A percentile compares a stretch with the other conserved stretches of the same genome.
Evolutionary conservation across 2,888 invertebrate genomes (phyloP).

Genomic region (Nineta flava): DNA sequence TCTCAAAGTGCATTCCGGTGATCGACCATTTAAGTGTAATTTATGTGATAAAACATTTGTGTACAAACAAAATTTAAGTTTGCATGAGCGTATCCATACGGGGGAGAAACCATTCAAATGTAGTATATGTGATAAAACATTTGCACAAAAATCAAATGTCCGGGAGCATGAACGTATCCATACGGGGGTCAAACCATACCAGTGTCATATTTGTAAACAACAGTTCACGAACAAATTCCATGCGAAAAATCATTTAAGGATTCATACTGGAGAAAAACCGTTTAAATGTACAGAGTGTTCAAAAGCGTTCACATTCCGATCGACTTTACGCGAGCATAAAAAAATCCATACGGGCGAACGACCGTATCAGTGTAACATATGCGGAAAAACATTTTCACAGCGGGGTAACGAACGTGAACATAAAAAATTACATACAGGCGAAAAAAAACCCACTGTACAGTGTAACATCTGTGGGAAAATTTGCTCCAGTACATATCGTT

Average conservation of each 20-base stretch:
- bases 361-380: not conserved
- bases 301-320: not conserved
- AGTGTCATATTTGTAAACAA: not conserved
- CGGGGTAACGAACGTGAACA: no score
- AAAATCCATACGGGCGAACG: not conserved
- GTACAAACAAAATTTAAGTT: not conserved
- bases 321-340: not conserved
- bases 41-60: not conserved
- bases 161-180: not conserved
- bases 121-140: not conserved
- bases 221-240: not conserved
- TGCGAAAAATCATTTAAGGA: not conserved
- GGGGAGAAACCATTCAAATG: not conserved
- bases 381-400: no score
- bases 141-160: not conserved
- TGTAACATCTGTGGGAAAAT: no score
- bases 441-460: no score
- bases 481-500: no score
- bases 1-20: not conserved
- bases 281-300: not conserved
- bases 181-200: not conserved
- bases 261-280: not conserved
- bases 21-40: not conserved
- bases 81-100: not conserved
- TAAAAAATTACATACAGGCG: no score